These are phyloP conservation scores for Neodon shergylaensis DNA, from an alignment of 2,113 vertebrate genomes.

Conservation along the genomic window DNA sequence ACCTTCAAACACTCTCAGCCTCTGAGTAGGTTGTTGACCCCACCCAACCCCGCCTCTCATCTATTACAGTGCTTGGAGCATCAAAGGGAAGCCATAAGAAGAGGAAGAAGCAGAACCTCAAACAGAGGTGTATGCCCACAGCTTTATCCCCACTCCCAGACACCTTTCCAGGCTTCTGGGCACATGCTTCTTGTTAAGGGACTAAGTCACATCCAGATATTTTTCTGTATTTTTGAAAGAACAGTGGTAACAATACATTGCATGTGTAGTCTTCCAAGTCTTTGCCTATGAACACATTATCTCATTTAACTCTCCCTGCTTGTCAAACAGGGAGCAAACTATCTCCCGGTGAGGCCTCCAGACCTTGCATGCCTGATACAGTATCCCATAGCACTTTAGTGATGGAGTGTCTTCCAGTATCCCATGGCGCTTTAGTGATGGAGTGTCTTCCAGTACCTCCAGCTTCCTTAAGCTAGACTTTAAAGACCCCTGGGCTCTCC, in stretches of 20 bases:
- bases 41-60: not conserved
- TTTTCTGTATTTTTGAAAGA: not conserved
- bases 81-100: constrained; percentile 36
- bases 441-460: not conserved
- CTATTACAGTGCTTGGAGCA: not conserved
- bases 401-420: not conserved
- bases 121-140: not conserved
- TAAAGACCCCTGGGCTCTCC: not conserved
- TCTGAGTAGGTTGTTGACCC: not conserved
- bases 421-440: not conserved
- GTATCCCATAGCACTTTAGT: not conserved
- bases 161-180: not conserved
- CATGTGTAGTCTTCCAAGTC: not conserved
- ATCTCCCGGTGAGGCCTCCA: not conserved
- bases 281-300: rapidly evolving
- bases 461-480: not conserved
- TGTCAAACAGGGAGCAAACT: not conserved
- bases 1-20: not conserved
- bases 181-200: not conserved
- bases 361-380: not conserved
- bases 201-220: not conserved
- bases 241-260: not conserved
- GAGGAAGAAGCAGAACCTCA: constrained; percentile 6
- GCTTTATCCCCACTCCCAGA: not conserved
- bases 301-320: not conserved